A percentile compares a stretch with the other conserved stretches of the same genome.
Conservation (phyloP, 2,888 invertebrate species). For the Leptopilina syphax region DNA sequence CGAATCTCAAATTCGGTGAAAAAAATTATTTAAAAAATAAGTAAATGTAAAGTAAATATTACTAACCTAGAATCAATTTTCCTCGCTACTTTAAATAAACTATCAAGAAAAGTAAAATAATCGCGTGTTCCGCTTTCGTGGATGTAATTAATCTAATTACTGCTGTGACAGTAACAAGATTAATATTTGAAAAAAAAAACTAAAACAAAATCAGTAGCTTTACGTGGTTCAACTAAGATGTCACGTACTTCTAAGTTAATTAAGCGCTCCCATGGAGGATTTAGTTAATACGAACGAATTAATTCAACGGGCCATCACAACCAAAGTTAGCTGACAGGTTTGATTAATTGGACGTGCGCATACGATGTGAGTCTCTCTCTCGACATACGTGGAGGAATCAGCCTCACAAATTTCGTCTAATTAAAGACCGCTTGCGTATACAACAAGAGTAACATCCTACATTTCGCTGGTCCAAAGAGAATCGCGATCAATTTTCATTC, state of each 20-base stretch:
- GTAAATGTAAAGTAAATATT: no score
- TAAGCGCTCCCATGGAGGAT: conserved; percentile 48
- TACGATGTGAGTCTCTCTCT: conserved; percentile 26
- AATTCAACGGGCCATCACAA: conserved; percentile 55
- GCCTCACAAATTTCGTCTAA: conserved; percentile 68
- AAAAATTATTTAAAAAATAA: no score
- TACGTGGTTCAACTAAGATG: conserved; percentile 22
- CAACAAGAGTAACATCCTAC: background rate
- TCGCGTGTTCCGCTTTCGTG: no score
- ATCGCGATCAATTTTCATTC: conserved; percentile 1
- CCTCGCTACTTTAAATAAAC: no score
- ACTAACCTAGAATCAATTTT: no score
- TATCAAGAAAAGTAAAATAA: no score
- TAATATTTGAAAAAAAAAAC: background rate
- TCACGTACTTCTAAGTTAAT: conserved; percentile 45
- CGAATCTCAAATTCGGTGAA: no score
- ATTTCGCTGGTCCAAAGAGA: background rate
- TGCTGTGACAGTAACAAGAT: background rate
- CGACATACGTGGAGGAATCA: conserved; percentile 61
- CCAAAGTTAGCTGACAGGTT: conserved; percentile 46
- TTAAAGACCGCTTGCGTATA: conserved; percentile 59
- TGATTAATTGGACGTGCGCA: conserved; percentile 65
- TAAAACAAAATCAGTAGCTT: conserved; percentile 4
- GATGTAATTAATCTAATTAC: background rate
- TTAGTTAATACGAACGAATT: conserved; percentile 65